Base-by-base conservation (phyloP, 1,140 invertebrate species). In the Eriosoma lanigerum region DNA sequence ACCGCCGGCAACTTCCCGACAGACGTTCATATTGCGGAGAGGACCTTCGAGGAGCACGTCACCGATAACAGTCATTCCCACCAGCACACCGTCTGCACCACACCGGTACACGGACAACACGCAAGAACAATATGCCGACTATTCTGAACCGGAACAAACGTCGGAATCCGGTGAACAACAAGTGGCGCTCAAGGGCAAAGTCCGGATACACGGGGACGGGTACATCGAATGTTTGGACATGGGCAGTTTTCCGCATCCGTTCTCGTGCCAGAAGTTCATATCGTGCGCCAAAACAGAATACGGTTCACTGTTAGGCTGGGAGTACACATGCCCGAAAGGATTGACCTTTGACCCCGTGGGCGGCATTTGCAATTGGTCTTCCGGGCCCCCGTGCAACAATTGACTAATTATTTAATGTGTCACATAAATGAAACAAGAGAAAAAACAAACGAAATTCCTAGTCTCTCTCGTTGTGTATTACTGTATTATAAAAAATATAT, bases 291-390 rank as follows among this genome's bases (percentile, higher is more conserved):
- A 90, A 84, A 93, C 94, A 87, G 92, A 93, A 66, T 92, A 90
- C 83, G 91, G 91, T 48, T 87, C 89, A 26, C 88, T 94, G 0
- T 85, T 93, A 0, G 93, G 93, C 3, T 95, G 93, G 90, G 93
- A 94, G 82, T 95, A 95, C 85, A 93, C 93, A 0, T 96, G 94
- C 85, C 94, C 94, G 0, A 90, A 91, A 80, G 91, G 91, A 32
- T 86, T 96, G 0, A 92, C 92, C 80, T 96, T 94, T 84, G 94
- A 96, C 86, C 93, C 93, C 0, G 90, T 95, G 6, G 94, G 94
- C 21, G 93, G 93, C 26, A 95, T 95, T 82, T 96, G 94, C 84
- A 95, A 95, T 85, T 95, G 93, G 93, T 91, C 92, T 1, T 90
- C 91, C 6, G 92, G 91, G 5, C 86, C 93, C 46, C 91, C 91